These are phyloP conservation scores for Picathartes gymnocephalus DNA, from an alignment of 2,113 vertebrate species.

Conservation along the genomic window DNA sequence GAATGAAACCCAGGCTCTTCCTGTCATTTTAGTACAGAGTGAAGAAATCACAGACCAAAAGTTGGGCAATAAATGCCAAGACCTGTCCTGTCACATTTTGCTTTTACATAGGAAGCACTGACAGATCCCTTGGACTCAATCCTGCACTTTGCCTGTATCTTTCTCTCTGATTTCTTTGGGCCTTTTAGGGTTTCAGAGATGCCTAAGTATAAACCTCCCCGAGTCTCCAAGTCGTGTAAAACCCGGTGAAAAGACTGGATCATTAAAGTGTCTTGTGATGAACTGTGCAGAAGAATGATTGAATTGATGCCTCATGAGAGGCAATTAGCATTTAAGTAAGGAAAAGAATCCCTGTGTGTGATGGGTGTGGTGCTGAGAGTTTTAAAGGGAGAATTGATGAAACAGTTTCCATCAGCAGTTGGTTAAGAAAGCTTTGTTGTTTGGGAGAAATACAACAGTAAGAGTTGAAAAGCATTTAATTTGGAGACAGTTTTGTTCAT, in stretches of 20 bases:
- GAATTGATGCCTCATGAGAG: slow-evolving; percentile 53
- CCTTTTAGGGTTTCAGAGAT: background rate
- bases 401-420: slow-evolving; percentile 62
- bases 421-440: background rate
- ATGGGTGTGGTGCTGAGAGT: slow-evolving; percentile 7
- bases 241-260: background rate
- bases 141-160: background rate
- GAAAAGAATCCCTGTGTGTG: background rate
- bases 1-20: background rate
- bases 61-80: background rate
- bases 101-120: background rate
- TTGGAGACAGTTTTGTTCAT: background rate
- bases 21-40: background rate
- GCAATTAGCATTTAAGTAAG: slow-evolving; percentile 62
- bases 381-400: slow-evolving; percentile 50
- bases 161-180: background rate
- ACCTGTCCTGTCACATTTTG: background rate
- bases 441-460: background rate
- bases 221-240: background rate
- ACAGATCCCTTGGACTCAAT: background rate
- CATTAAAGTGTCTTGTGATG: background rate
- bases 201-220: background rate
- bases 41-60: background rate
- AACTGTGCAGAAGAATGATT: background rate
- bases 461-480: background rate